Evolutionary conservation across 2,888 invertebrate genomes (phyloP).

Genomic region (Monochamus alternatus): DNA sequence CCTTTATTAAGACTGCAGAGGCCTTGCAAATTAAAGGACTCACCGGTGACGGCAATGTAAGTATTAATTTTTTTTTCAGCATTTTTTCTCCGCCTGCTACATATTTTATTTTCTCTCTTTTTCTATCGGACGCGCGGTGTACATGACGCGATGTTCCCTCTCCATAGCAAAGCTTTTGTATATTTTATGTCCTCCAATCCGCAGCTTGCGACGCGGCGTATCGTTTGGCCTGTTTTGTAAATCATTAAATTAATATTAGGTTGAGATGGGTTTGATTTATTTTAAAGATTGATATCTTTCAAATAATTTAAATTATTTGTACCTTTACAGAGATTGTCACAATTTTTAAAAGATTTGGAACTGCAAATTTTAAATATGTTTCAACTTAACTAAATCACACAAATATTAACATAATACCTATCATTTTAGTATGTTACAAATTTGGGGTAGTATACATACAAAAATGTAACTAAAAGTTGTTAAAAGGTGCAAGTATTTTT

Average conservation of each 20-base stretch:
- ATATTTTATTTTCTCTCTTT: not conserved
- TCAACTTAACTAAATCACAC: no score
- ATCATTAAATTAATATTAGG: not conserved
- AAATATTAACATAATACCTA: no score
- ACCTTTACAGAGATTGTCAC: no score
- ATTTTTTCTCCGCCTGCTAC: not conserved
- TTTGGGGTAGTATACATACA: no score
- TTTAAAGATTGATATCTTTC: not conserved
- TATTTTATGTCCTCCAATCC: not conserved
- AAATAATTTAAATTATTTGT: no score
- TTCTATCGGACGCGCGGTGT: not conserved
- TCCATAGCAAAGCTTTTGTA: not conserved
- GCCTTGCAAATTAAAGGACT: slow-evolving; percentile 70
- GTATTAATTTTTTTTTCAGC: slow-evolving; percentile 44
- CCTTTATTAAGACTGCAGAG: slow-evolving; percentile 70
- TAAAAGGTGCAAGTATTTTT: no score
- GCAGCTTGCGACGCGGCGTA: slow-evolving; percentile 10
- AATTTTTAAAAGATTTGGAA: no score
- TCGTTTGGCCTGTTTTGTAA: slow-evolving; percentile 1
- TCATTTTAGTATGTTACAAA: no score
- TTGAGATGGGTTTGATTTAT: not conserved
- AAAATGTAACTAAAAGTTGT: no score
- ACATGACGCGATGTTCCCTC: not conserved
- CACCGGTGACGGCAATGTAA: slow-evolving; percentile 68
- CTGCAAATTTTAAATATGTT: no score